Conservation (phyloP, 2,113 vertebrate genomes). For the Grantiella picta region DNA sequence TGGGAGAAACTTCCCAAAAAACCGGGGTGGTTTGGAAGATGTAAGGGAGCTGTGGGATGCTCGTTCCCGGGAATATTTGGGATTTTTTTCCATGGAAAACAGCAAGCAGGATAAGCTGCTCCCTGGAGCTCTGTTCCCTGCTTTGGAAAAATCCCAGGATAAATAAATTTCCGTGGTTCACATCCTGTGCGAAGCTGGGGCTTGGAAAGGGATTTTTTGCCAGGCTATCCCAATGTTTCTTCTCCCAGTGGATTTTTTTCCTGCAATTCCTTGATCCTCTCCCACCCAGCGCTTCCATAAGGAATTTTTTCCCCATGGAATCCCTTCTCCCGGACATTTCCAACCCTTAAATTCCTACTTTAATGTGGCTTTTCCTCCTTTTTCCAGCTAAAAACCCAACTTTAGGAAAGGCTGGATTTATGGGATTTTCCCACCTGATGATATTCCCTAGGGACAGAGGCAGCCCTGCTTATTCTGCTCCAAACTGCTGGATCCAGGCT, state of each 20-base stretch:
- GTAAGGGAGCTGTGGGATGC: neutral
- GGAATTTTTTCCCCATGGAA: neutral
- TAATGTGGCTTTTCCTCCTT: accelerated
- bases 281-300: neutral
- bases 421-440: accelerated
- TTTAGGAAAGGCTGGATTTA: neutral
- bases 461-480: neutral
- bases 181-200: accelerated
- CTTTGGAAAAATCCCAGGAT: neutral
- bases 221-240: neutral
- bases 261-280: accelerated
- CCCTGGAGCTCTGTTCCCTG: accelerated
- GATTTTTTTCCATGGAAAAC: neutral
- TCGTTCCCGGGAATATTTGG: accelerated
- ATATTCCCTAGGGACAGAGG: neutral
- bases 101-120: neutral
- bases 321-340: neutral
- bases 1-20: neutral
- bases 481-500: neutral
- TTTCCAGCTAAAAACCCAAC: neutral
- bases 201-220: neutral
- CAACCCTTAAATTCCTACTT: neutral
- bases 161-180: neutral
- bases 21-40: neutral
- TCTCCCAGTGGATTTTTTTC: neutral